Conservation (phyloP, 2,888 invertebrate genomes). For the Pristionchus japonicus region DNA sequence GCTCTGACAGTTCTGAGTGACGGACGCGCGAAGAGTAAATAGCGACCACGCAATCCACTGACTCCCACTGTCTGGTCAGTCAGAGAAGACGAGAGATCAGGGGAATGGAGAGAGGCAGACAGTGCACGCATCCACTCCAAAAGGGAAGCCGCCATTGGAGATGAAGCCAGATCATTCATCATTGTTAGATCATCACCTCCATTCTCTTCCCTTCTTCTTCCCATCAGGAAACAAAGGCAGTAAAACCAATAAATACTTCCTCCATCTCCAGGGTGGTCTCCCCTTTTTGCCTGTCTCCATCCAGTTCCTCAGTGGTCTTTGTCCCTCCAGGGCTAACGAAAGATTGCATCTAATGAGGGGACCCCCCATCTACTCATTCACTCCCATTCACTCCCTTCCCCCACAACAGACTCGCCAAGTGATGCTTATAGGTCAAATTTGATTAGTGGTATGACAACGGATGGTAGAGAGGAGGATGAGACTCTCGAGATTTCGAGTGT, state of each 20-base stretch:
- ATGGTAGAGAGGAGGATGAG: constrained; percentile 2
- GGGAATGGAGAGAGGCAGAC: constrained; percentile 7
- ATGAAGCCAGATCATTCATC: constrained; percentile 38
- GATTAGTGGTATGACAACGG: constrained; percentile 16
- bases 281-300: not conserved
- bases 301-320: not conserved
- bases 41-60: constrained; percentile 13
- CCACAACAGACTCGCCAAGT: constrained; percentile 34
- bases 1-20: not conserved
- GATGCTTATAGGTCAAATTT: constrained; percentile 31
- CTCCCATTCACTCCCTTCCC: not conserved
- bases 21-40: constrained; percentile 33
- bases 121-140: not conserved
- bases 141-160: not conserved
- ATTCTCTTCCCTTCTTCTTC: not conserved
- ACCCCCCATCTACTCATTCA: not conserved
- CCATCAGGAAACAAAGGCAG: not conserved
- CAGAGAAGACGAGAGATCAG: not conserved
- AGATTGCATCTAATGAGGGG: not conserved
- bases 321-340: constrained; percentile 29
- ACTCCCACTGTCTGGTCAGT: not conserved
- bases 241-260: constrained; percentile 25
- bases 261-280: not conserved
- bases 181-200: constrained; percentile 30
- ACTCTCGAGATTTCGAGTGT: constrained; percentile 37